Percentiles rank a stretch among this genome's conserved stretches.
Evolutionary conservation across 2,888 invertebrate species (phyloP).

Genomic region (Artemia sinica): DNA sequence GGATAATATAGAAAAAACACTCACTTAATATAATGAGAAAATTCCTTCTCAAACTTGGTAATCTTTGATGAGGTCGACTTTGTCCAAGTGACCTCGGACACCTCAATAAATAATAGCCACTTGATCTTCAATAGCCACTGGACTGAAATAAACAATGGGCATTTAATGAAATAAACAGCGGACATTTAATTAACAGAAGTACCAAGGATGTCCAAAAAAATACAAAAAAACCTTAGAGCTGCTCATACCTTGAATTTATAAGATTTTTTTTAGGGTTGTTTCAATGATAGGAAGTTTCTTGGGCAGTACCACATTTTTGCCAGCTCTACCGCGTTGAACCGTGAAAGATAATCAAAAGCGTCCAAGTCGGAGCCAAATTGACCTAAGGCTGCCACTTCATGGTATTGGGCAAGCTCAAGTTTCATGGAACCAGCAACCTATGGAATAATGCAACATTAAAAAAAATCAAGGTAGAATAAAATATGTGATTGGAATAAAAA

Average conservation of each 20-base stretch:
- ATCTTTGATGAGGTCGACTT: slow-evolving; percentile 93
- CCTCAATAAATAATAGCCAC: slow-evolving; percentile 97
- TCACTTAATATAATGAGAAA: slow-evolving; percentile 71
- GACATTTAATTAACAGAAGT: neutral
- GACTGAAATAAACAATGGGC: too few relatives aligned
- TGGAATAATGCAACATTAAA: slow-evolving; percentile 9
- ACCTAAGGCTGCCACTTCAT: slow-evolving; percentile 45
- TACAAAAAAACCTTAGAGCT: too few relatives aligned
- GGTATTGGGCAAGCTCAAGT: slow-evolving; percentile 57
- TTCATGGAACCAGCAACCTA: slow-evolving; percentile 97
- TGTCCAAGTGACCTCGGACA: slow-evolving; percentile 95
- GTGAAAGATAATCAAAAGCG: slow-evolving; percentile 28
- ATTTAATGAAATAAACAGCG: slow-evolving; percentile 31
- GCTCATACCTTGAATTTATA: too few relatives aligned
- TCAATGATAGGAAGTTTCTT: too few relatives aligned
- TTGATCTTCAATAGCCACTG: slow-evolving; percentile 99
- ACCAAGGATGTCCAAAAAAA: neutral
- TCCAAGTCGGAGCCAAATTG: slow-evolving; percentile 46
- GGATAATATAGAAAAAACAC: too few relatives aligned
- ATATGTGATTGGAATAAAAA: too few relatives aligned
- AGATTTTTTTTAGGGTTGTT: too few relatives aligned
- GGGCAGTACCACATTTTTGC: too few relatives aligned
- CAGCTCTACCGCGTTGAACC: too few relatives aligned
- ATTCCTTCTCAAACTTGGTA: slow-evolving; percentile 93
- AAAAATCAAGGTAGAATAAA: too few relatives aligned